phyloP scores from a whole-genome alignment of 1,140 invertebrate genomes.

The Rhysida immarginata region DNA sequence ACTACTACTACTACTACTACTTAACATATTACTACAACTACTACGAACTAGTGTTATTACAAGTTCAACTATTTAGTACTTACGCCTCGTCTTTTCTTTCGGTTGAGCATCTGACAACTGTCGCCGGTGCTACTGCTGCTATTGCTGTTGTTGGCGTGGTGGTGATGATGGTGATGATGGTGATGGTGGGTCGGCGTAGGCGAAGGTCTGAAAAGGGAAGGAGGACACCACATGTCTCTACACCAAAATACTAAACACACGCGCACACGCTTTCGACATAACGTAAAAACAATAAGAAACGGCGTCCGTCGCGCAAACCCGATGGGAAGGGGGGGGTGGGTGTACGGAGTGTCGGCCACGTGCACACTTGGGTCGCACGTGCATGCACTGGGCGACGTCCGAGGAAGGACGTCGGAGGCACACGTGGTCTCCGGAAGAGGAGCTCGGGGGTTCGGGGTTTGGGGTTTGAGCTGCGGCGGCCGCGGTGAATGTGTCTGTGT shows the following conservation, averaged over 20 bases:
- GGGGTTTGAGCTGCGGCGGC: too few species aligned
- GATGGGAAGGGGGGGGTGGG: not conserved
- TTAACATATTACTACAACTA: too few species aligned
- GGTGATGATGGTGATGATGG: too few species aligned
- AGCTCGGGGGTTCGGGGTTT: too few species aligned
- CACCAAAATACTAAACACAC: not conserved
- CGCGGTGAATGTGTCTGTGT: too few species aligned
- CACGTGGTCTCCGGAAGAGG: slow-evolving; percentile 4
- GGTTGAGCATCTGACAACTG: slow-evolving; percentile 30
- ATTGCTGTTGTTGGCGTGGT: too few species aligned
- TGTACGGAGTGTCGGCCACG: not conserved
- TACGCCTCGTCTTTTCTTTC: slow-evolving; percentile 34
- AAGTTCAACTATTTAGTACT: too few species aligned
- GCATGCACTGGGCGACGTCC: not conserved
- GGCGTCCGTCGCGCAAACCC: not conserved
- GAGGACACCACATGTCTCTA: not conserved
- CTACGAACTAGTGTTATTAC: too few species aligned
- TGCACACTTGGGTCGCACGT: not conserved
- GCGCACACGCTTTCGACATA: not conserved
- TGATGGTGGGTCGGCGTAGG: too few species aligned
- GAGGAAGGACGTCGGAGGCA: not conserved
- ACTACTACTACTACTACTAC: too few species aligned
- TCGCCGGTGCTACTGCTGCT: too few species aligned
- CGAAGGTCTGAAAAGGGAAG: not conserved
- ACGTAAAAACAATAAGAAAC: too few species aligned